phyloP scores from a whole-genome alignment of 2,113 vertebrate species.

The Rutilus rutilus region DNA sequence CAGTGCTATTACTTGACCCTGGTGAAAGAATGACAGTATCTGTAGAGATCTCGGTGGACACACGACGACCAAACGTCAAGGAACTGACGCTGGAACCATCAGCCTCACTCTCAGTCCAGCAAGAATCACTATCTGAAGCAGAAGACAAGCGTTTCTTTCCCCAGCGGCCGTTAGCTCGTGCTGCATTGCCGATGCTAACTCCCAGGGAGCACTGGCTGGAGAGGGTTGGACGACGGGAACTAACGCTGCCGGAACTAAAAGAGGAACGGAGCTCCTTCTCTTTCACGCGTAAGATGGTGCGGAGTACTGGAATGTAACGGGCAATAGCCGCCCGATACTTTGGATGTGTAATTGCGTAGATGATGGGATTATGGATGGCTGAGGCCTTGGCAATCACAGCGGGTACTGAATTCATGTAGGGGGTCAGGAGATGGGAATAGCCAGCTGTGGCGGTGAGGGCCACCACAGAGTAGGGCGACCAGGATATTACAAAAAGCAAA shows the following conservation, averaged over 20 bases:
- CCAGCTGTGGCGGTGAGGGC: slow-evolving; percentile 83
- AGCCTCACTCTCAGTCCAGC: slow-evolving; percentile 76
- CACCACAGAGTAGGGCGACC: slow-evolving; percentile 83
- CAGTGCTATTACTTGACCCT: slow-evolving; percentile 20
- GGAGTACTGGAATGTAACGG: slow-evolving; percentile 78
- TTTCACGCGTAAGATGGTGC: slow-evolving; percentile 72
- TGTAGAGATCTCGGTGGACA: slow-evolving; percentile 59
- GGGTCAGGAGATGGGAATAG: slow-evolving; percentile 80
- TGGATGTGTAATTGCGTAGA: slow-evolving; percentile 85
- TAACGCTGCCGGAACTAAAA: slow-evolving; percentile 74
- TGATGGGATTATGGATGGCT: slow-evolving; percentile 86
- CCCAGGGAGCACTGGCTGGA: slow-evolving; percentile 75
- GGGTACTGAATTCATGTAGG: slow-evolving; percentile 82
- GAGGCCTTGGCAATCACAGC: slow-evolving; percentile 87
- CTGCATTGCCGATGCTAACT: slow-evolving; percentile 39
- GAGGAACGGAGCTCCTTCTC: slow-evolving; percentile 68
- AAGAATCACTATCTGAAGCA: slow-evolving; percentile 78
- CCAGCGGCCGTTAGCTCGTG: slow-evolving; percentile 59
- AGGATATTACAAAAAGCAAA: slow-evolving; percentile 82
- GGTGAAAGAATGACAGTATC: slow-evolving; percentile 52
- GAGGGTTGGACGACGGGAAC: slow-evolving; percentile 70
- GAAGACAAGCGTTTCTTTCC: slow-evolving; percentile 68
- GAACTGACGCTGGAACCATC: slow-evolving; percentile 64
- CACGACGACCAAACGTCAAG: slow-evolving; percentile 58
- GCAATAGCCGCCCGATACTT: slow-evolving; percentile 84